Percentiles rank a stretch among this genome's conserved stretches.
Conservation (phyloP, 2,797 vertebrate species). For the Manis pentadactyla region DNA sequence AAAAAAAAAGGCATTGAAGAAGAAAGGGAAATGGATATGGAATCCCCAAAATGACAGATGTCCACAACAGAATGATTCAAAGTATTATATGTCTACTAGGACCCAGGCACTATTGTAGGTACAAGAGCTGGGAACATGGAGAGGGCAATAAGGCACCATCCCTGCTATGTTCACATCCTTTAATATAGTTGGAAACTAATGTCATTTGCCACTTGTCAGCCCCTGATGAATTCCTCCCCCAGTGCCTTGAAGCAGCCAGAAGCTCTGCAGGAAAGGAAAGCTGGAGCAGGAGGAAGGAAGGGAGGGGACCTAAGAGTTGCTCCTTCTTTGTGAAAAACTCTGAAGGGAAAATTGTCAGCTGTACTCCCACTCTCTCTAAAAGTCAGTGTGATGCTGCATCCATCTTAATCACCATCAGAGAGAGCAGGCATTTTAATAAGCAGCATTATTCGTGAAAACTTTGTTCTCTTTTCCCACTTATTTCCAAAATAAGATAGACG, state of each 20-base stretch:
- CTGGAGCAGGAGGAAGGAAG: constrained; percentile 4
- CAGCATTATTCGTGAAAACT: constrained; percentile 78
- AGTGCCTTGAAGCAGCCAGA: constrained; percentile 65
- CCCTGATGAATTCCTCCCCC: constrained; percentile 82
- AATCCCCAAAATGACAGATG: background rate
- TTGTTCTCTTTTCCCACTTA: constrained; percentile 77
- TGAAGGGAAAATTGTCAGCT: constrained; percentile 81
- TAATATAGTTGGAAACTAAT: constrained; percentile 58
- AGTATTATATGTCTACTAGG: background rate
- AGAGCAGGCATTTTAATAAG: constrained; percentile 76
- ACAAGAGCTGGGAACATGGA: background rate
- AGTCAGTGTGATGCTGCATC: constrained; percentile 72
- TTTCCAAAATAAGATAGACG: constrained; percentile 76
- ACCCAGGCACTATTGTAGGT: background rate
- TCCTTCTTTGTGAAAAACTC: constrained; percentile 68
- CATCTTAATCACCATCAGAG: constrained; percentile 74
- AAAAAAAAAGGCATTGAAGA: background rate
- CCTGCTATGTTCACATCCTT: constrained; percentile 1
- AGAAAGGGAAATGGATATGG: background rate
- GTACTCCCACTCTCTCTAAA: constrained; percentile 73
- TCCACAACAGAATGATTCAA: background rate
- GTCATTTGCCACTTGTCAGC: constrained; percentile 77
- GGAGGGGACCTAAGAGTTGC: constrained; percentile 50
- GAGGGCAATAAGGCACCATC: background rate
- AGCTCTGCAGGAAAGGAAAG: constrained; percentile 60